Base-by-base conservation (phyloP, 2,113 vertebrate species). In the Carollia perspicillata region DNA sequence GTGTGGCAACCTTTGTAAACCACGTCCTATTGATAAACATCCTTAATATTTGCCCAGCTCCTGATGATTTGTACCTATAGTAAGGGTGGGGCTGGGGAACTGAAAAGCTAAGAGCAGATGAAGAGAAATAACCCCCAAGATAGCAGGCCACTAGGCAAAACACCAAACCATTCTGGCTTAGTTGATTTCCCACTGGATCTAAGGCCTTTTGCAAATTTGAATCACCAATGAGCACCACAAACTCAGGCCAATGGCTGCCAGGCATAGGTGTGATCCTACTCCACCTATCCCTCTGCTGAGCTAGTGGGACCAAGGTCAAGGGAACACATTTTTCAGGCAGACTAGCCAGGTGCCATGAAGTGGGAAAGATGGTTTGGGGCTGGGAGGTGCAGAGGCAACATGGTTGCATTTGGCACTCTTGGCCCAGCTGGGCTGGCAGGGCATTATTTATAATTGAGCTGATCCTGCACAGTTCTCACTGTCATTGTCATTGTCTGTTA, bases 391-490 rank as follows among this genome's bases (percentile, higher is more conserved):
- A 5, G n/a, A 84, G 95, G 72, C 42, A 94, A 35, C 9, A 2
- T 28, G 97, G 97, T 96, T 80, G 17, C 47, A 4, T 0, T 51
- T 4, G 58, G 69, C 1, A 0, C 20, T 37, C 35, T 5, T 10
- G 71, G 49, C 92, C 75, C 96, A 93, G 95, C 91, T n/a, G n/a
- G 4, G 26, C 83, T 60, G 93, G 91, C 68, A 0, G 5, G 49
- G 60, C 90, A 28, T 93, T 88, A 66, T 75, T 97, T 92, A 95
- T 88, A 90, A 98, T 94, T 96, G 91, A 97, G 91, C 84, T 97
- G 92, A 75, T 60, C 8, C 9, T 87, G 55, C 77, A 47, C 89
- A 30, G 84, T 95, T 95, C 96, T 37, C 55, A 33, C 22, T 26
- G 83, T 94, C 1, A 0, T 63, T 0, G 89, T 69, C 78, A 58